phyloP scores from a whole-genome alignment of 1,140 invertebrate species.

The Manduca sexta region DNA sequence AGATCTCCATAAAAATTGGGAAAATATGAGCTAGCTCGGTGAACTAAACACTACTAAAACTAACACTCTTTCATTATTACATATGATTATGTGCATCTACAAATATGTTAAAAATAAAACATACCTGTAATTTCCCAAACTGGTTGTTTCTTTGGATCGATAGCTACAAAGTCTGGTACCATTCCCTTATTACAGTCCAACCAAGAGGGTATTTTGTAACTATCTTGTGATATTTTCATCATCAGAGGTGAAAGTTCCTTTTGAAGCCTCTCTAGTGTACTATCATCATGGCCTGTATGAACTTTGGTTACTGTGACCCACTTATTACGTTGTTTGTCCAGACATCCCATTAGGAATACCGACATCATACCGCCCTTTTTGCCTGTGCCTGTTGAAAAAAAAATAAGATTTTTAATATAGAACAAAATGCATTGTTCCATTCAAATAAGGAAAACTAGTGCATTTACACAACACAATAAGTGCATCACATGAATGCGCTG shows the following conservation, averaged over 20 bases:
- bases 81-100: no score
- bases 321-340: constrained; percentile 77
- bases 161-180: constrained; percentile 91
- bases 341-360: constrained; percentile 94
- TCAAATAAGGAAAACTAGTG: no score
- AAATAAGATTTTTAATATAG: neutral
- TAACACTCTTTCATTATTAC: no score
- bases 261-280: constrained; percentile 85
- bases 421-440: no score
- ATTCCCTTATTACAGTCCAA: constrained; percentile 87
- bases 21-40: no score
- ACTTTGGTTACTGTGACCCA: constrained; percentile 94
- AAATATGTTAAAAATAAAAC: no score
- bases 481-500: no score
- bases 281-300: constrained; percentile 90
- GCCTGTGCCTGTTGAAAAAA: constrained; percentile 76
- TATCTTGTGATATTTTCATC: constrained; percentile 84
- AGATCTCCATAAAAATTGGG: no score
- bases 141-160: constrained; percentile 87
- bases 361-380: constrained; percentile 95
- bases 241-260: constrained; percentile 79
- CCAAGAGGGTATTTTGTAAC: constrained; percentile 83
- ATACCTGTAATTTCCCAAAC: constrained; percentile 93
- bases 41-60: no score
- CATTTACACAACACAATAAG: no score